Evolutionary conservation across 2,797 vertebrate genomes (phyloP).

Genomic region (Nannoperca australis): DNA sequence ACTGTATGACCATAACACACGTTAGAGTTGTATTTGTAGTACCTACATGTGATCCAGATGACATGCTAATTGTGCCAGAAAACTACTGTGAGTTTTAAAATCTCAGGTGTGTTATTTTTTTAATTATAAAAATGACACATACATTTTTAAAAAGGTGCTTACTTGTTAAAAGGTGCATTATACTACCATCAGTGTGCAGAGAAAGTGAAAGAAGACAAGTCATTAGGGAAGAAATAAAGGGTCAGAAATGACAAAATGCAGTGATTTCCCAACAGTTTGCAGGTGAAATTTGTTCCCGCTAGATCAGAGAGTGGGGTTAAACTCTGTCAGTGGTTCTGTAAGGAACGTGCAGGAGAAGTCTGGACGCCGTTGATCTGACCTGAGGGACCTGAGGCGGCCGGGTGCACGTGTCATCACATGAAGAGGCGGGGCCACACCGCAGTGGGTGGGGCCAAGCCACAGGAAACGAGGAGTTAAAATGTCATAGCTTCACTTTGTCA

Average conservation of each 20-base stretch:
- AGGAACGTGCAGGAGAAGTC: slow-evolving; percentile 66
- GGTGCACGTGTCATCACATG: slow-evolving; percentile 65
- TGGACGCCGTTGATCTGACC: slow-evolving; percentile 79
- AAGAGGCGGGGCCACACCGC: slow-evolving; percentile 64
- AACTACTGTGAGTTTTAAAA: neutral
- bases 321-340: slow-evolving; percentile 36
- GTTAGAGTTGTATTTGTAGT: slow-evolving; percentile 8
- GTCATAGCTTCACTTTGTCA: slow-evolving; percentile 63
- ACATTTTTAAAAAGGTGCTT: slow-evolving; percentile 53
- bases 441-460: slow-evolving; percentile 71
- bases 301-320: slow-evolving; percentile 43
- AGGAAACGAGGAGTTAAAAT: slow-evolving; percentile 71
- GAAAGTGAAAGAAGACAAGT: slow-evolving; percentile 56
- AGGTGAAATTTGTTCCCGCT: slow-evolving; percentile 41
- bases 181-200: slow-evolving; percentile 67
- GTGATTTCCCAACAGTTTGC: slow-evolving; percentile 37
- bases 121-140: neutral
- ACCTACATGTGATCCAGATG: slow-evolving; percentile 27
- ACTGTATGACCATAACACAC: slow-evolving; percentile 4
- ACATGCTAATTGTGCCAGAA: slow-evolving; percentile 52
- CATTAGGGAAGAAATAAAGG: slow-evolving; percentile 29
- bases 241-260: slow-evolving; percentile 27
- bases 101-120: slow-evolving; percentile 5
- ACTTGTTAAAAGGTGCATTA: slow-evolving; percentile 68
- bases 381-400: slow-evolving; percentile 80